Evolutionary conservation across 1,140 invertebrate species (phyloP).

Genomic region (Sipha flava): DNA sequence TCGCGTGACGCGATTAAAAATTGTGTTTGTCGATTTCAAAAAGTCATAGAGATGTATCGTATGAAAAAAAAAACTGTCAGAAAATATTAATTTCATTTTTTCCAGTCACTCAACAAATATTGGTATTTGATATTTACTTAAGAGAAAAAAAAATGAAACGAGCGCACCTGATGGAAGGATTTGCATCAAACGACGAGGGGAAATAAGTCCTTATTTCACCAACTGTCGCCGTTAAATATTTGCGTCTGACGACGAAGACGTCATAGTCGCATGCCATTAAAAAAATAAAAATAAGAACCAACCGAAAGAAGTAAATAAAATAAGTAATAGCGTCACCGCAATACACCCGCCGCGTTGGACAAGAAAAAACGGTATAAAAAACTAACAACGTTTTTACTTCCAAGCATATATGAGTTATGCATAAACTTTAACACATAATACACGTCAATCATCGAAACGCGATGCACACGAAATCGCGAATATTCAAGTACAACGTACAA

Average conservation of each 20-base stretch:
- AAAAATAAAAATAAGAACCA: not conserved
- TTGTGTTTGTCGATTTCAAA: not conserved
- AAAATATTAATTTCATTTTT: not conserved
- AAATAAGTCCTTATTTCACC: not conserved
- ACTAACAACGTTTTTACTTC: too few species aligned
- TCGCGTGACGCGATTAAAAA: not conserved
- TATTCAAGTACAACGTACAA: too few species aligned
- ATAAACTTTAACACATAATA: too few species aligned
- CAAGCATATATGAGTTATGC: too few species aligned
- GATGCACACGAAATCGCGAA: too few species aligned
- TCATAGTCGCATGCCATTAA: not conserved
- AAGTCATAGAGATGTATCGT: not conserved
- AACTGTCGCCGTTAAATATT: not conserved
- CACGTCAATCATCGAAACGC: too few species aligned
- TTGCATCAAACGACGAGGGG: not conserved
- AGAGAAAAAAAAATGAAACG: not conserved
- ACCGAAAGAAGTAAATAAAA: not conserved
- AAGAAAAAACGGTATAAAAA: too few species aligned
- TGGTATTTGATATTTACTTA: not conserved
- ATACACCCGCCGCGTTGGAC: too few species aligned
- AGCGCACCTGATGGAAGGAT: not conserved
- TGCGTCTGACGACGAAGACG: not conserved
- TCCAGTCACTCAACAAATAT: not conserved
- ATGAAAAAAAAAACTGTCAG: not conserved
- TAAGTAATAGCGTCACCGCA: not conserved